These are phyloP conservation scores for Drosophila lacteicornis DNA, from an alignment of 1,140 invertebrate genomes.

Conservation along the genomic window DNA sequence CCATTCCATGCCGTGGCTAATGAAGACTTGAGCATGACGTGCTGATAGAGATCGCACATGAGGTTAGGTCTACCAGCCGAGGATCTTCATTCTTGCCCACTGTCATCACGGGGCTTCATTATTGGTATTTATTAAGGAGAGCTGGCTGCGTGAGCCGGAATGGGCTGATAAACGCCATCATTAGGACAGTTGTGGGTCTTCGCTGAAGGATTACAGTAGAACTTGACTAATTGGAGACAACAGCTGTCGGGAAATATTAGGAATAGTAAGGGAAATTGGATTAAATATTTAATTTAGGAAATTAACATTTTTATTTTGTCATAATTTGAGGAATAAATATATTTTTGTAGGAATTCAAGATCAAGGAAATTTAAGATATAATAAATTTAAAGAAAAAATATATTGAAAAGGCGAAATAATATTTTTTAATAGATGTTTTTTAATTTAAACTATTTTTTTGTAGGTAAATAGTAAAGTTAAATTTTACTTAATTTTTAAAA, in stretches of 20 bases:
- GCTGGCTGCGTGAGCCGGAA: constrained; percentile 37
- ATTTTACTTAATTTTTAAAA: no score
- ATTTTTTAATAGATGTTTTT: no score
- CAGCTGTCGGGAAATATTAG: constrained; percentile 28
- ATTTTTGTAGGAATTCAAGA: no score
- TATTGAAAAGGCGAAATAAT: no score
- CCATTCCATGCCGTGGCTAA: constrained; percentile 49
- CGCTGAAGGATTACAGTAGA: constrained; percentile 3
- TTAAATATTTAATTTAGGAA: neutral
- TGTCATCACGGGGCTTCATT: constrained; percentile 38
- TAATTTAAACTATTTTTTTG: no score
- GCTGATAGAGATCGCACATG: constrained; percentile 74
- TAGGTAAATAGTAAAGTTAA: no score
- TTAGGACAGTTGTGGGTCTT: constrained; percentile 38
- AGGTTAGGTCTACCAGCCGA: constrained; percentile 6
- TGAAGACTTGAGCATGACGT: constrained; percentile 81
- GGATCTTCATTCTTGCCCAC: constrained; percentile 12
- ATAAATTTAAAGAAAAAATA: no score
- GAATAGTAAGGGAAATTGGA: no score
- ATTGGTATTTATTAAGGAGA: constrained; percentile 30
- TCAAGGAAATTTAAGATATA: no score
- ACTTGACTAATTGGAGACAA: neutral
- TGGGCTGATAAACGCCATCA: constrained; percentile 59
- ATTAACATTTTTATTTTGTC: neutral
- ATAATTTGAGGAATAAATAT: no score